Evolutionary conservation across 2,888 invertebrate genomes (phyloP), one percentile per base, ranked within the genome.

Genomic region (Nudaria mundana): DNA sequence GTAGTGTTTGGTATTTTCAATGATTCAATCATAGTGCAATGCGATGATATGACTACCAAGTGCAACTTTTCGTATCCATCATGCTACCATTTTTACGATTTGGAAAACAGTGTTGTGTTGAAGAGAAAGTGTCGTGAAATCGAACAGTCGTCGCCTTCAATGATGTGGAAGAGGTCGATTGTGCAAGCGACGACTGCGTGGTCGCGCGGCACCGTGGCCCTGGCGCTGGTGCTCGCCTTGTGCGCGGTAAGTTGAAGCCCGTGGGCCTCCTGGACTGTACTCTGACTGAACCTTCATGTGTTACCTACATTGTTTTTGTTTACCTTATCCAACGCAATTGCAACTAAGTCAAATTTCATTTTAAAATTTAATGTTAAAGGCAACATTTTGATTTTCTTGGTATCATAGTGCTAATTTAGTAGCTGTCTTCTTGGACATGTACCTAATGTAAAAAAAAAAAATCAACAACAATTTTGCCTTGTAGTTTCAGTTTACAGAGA

Each of bases 81-180:
- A 82, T 81, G 81, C 54, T 63, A 40, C 54, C 63, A 44, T 66
- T 55, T 31, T 56, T 54, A 43, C 26, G 26, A 50, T 56, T 53
- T 44, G 49, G 60, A 62, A 63, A 61, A 56, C 58, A 65, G 64
- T 65, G 65, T 64, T 57, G 63, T 66, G 69, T 66, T 57, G 67
- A 81, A 80, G 87, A 87, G 87, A 87, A 87, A 87, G 87, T 87
- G 81, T 82, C 81, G 74, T 82, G 84, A 85, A 83, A 82, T 83
- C 81, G 63, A 64, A 76, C 78, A 79, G 76, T 84, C 67, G 78
- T 84, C 67, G 78, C 83, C 84, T 85, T 82, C 85, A 81, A 78
- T 86, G 85, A 87, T 85, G 87, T 87, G 86, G 87, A 86, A 82
- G 85, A 85, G 82, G 84, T 79, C 81, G 81, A 81, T 86, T 86